Evolutionary conservation across 1,140 invertebrate species (phyloP), one percentile per base, ranked within the genome.

Genomic region (Acromyrmex heyeri): DNA sequence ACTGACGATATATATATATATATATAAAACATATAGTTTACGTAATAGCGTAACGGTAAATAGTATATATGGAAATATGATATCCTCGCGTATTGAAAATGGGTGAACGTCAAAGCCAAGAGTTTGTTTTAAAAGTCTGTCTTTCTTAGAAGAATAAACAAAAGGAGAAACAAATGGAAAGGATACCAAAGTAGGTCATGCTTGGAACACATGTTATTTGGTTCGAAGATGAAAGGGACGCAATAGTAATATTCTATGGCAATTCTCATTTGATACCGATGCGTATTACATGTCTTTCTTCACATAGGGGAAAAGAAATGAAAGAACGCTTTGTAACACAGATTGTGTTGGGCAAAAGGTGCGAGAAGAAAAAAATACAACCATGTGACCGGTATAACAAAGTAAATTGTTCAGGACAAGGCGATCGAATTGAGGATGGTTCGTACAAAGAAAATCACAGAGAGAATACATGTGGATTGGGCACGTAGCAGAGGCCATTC

Each of bases 121-220:
- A 83, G 24, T 50, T 82, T 73, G 38, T 83, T 83, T 82, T 34
- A 73, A 50, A 73, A 75, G 44, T 30, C 50, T 61, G 12, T 34
- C 50, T 73, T 59, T 48, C 53, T 62, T n/a, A n/a, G 0, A 62
- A 62, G 55, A 48, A 61, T 14, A 73, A 61, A 73, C 62, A 55
- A 38, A 24, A 12, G 5, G 14, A 73, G 44, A 38, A 30, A 70
- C 53, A 82, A 82, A 82, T 82, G 34, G 55, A 61, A 83, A 50
- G 34, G 4, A n/a, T 7, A 6, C 21, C 8, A 27, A 83, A 83
- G 24, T 83, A 61, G 79, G 55, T 83, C 79, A 75, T 61, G 55
- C 69, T n/a, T 61, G 14, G 55, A 50, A 7, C 55, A 83, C 69
- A 73, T 59, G 67, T 73, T 83, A 83, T 83, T 83, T 83, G 38